phyloP scores from a whole-genome alignment of 2,113 vertebrate genomes.

The Gavialis gangeticus region DNA sequence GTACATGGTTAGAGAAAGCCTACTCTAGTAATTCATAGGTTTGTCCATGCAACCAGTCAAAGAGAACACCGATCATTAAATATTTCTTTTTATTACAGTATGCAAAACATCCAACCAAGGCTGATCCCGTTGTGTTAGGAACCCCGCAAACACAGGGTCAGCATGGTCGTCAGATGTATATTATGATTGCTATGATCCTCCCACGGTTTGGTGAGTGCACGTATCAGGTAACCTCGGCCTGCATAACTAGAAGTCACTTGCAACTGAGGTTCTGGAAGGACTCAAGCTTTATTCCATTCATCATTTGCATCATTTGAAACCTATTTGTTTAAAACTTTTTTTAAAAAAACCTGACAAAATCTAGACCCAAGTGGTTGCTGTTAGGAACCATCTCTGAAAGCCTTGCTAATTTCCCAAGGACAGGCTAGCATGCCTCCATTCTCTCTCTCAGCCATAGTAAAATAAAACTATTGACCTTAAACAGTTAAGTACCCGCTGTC shows the following conservation, averaged over 20 bases:
- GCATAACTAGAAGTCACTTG: slow-evolving; percentile 12
- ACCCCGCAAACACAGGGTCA: neutral
- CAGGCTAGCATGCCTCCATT: neutral
- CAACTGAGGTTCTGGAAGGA: neutral
- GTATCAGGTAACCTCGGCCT: neutral
- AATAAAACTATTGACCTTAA: neutral
- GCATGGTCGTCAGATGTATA: neutral
- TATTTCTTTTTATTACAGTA: neutral
- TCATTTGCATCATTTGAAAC: neutral
- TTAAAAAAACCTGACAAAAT: neutral
- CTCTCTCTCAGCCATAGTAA: neutral
- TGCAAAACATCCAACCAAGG: neutral
- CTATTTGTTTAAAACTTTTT: neutral
- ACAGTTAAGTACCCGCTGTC: neutral
- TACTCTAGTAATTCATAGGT: neutral
- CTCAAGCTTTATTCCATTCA: neutral
- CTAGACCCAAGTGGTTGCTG: neutral
- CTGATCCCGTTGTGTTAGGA: neutral
- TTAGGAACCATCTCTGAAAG: neutral
- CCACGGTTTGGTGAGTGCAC: neutral
- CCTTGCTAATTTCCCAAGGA: neutral
- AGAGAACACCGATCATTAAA: neutral
- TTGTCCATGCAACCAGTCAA: neutral
- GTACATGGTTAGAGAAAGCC: neutral
- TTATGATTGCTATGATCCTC: neutral